A percentile compares a stretch with the other conserved stretches of the same genome.
Conservation (phyloP, 1,140 invertebrate genomes). For the Scaptomyza pallida region DNA sequence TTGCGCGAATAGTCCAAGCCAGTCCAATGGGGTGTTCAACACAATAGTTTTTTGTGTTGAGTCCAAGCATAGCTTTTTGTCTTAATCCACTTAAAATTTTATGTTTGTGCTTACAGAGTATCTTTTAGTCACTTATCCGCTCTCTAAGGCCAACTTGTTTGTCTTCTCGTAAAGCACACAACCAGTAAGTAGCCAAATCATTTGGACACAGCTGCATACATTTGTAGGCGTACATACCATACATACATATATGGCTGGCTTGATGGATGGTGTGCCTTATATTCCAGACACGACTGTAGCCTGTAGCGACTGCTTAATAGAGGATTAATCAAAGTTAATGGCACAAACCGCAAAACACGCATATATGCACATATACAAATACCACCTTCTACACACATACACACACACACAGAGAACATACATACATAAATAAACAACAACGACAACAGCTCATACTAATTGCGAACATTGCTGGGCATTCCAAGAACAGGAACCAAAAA, state of each 20-base stretch:
- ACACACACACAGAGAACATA: conserved; percentile 18
- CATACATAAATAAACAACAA: conserved; percentile 10
- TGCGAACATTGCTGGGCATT: conserved; percentile 53
- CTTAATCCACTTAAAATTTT: no score
- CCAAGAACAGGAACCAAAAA: conserved; percentile 24
- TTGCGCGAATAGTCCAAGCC: background rate
- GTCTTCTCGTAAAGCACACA: background rate
- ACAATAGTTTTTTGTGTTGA: no score
- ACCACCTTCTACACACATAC: conserved; percentile 19
- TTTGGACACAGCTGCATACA: conserved; percentile 6
- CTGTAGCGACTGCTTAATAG: conserved; percentile 51
- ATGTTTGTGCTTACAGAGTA: background rate
- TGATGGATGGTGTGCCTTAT: conserved; percentile 11
- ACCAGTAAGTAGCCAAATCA: conserved; percentile 4
- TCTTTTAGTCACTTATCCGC: background rate
- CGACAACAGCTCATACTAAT: conserved; percentile 58
- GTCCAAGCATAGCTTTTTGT: no score
- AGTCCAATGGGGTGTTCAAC: no score
- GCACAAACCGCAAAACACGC: conserved; percentile 27
- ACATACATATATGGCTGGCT: background rate
- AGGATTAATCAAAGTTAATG: conserved; percentile 75
- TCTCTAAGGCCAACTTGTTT: background rate
- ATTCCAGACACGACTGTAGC: conserved; percentile 5
- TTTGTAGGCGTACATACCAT: conserved; percentile 5
- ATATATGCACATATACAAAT: conserved; percentile 39